A percentile compares a stretch with the other conserved stretches of the same genome.
Evolutionary conservation across 2,113 vertebrate genomes (phyloP).

Genomic region (Oxyruncus cristatus): DNA sequence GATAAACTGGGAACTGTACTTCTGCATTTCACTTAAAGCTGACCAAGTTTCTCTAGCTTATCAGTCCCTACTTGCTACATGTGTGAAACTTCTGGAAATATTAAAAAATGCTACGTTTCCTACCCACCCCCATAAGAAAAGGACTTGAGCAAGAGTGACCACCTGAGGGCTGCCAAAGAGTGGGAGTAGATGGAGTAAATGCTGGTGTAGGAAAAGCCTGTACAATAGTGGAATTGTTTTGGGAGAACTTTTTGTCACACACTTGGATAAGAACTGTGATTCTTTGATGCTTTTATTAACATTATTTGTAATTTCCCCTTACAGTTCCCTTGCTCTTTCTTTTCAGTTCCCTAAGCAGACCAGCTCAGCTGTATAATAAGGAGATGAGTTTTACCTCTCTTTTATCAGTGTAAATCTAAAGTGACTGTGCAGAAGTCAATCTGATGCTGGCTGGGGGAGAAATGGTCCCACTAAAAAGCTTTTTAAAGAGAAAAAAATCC

Average conservation of each 20-base stretch:
- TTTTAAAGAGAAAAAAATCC: background rate
- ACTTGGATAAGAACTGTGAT: background rate
- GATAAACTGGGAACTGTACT: background rate
- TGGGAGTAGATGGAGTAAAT: background rate
- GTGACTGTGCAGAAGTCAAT: background rate
- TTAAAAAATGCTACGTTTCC: background rate
- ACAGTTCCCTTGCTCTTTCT: background rate
- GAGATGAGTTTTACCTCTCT: background rate
- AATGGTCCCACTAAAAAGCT: background rate
- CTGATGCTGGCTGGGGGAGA: background rate
- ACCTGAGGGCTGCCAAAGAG: background rate
- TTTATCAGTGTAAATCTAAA: background rate
- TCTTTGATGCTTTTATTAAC: background rate
- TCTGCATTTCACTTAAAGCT: background rate
- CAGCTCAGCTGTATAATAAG: background rate
- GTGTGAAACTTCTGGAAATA: background rate
- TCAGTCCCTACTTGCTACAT: fast-evolving
- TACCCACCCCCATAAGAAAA: background rate
- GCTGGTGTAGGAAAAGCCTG: background rate
- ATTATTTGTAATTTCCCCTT: background rate
- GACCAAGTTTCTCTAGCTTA: background rate
- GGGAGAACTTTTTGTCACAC: background rate
- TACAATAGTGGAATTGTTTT: background rate
- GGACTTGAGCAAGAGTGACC: background rate
- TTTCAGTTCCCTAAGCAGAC: background rate